phyloP scores from a whole-genome alignment of 2,888 invertebrate genomes.

The Agrilus cyanescens region DNA sequence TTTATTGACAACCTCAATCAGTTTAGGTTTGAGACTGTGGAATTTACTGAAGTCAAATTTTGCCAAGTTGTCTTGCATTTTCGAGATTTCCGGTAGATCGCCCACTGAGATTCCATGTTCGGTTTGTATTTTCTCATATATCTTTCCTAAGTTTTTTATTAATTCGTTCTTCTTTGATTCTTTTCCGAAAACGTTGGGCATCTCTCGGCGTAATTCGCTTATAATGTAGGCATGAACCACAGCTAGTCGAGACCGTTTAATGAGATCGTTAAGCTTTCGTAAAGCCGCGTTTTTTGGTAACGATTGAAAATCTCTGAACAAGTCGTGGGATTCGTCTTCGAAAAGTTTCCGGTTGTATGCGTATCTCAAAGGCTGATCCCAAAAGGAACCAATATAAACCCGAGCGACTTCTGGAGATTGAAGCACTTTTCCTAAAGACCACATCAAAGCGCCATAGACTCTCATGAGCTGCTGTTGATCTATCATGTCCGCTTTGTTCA shows the following conservation, averaged over 20 bases:
- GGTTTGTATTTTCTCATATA: slow-evolving; percentile 77
- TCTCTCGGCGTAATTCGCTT: slow-evolving; percentile 82
- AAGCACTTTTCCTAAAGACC: slow-evolving; percentile 96
- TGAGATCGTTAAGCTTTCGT: slow-evolving; percentile 93
- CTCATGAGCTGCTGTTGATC: slow-evolving; percentile 98
- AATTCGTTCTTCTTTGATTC: slow-evolving; percentile 93
- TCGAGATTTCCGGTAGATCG: slow-evolving; percentile 91
- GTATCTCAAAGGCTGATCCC: slow-evolving; percentile 92
- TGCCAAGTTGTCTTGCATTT: slow-evolving; percentile 79
- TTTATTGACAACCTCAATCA: slow-evolving; percentile 84
- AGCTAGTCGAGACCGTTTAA: slow-evolving; percentile 89
- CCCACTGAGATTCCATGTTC: slow-evolving; percentile 93
- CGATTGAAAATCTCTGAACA: slow-evolving; percentile 88
- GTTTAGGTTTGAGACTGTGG: slow-evolving; percentile 75
- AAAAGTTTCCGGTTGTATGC: slow-evolving; percentile 87
- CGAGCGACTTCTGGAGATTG: slow-evolving; percentile 98
- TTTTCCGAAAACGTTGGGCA: slow-evolving; percentile 95
- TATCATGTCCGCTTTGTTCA: slow-evolving; percentile 98
- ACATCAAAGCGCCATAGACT: slow-evolving; percentile 98
- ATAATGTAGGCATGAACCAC: slow-evolving; percentile 99
- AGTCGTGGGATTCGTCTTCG: slow-evolving; percentile 90
- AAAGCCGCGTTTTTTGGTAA: slow-evolving; percentile 92
- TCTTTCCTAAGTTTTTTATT: slow-evolving; percentile 79
- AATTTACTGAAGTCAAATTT: slow-evolving; percentile 92
- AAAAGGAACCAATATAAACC: slow-evolving; percentile 97